Conservation (phyloP, 2,113 vertebrate species). For the Saguinus midas region DNA sequence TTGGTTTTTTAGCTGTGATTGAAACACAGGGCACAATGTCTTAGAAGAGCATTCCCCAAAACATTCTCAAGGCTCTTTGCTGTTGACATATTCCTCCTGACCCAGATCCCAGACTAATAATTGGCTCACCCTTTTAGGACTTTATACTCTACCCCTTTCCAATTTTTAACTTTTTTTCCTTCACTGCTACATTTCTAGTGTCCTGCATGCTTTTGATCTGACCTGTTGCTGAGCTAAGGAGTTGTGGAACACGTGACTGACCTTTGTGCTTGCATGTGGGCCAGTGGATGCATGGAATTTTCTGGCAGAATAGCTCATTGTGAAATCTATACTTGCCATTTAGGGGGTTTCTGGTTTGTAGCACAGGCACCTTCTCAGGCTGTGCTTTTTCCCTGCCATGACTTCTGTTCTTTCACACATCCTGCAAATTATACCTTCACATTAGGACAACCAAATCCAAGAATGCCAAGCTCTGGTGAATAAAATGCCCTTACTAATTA, state of each 20-base stretch:
- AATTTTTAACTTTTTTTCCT: not conserved
- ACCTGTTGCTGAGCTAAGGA: not conserved
- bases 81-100: not conserved
- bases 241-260: not conserved
- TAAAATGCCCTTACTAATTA: constrained; percentile 16
- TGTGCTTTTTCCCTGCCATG: not conserved
- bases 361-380: accelerated
- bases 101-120: not conserved
- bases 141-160: not conserved
- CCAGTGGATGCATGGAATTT: not conserved
- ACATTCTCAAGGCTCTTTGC: constrained; percentile 11
- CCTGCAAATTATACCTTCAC: constrained; percentile 38
- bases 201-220: not conserved
- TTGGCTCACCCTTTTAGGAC: not conserved
- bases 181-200: not conserved
- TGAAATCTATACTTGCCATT: not conserved
- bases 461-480: constrained; percentile 3
- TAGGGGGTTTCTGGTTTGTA: not conserved
- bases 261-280: not conserved
- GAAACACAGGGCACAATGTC: not conserved
- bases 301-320: accelerated
- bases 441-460: not conserved
- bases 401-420: not conserved
- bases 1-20: not conserved
- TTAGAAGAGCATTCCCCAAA: constrained; percentile 29